phyloP scores from a whole-genome alignment of 2,797 vertebrate genomes.

The Myripristis jacobus region DNA sequence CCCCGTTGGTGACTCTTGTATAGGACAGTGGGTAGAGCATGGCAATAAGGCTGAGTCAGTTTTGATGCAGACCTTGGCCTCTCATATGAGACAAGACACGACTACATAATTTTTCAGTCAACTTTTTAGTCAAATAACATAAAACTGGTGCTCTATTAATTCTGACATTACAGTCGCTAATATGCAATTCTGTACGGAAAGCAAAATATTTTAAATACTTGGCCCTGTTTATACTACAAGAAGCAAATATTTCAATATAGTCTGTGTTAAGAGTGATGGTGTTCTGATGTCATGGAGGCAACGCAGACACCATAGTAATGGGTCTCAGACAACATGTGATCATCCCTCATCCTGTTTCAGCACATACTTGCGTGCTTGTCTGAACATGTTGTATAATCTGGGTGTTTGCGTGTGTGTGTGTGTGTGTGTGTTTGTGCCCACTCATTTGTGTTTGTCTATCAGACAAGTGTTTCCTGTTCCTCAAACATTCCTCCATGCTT shows the following conservation, averaged over 20 bases:
- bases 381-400: not conserved
- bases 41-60: not conserved
- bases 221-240: not conserved
- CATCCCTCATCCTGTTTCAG: conserved; percentile 12
- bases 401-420: conserved; percentile 6
- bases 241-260: no score
- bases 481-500: conserved; percentile 2
- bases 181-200: no score
- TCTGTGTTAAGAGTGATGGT: not conserved
- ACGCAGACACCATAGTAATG: not conserved
- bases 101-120: no score
- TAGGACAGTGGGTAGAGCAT: not conserved
- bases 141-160: not conserved
- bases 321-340: conserved; percentile 20
- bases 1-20: no score
- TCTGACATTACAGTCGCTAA: not conserved
- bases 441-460: no score
- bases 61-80: not conserved
- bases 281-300: not conserved
- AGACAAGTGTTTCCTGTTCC: conserved; percentile 6
- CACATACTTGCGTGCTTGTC: not conserved
- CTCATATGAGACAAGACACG: no score
- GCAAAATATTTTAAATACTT: not conserved
- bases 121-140: no score
- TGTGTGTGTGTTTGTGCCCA: conserved; percentile 6